These are phyloP conservation scores for Spinus pinus DNA, from an alignment of 2,797 vertebrate genomes.

Conservation along the genomic window DNA sequence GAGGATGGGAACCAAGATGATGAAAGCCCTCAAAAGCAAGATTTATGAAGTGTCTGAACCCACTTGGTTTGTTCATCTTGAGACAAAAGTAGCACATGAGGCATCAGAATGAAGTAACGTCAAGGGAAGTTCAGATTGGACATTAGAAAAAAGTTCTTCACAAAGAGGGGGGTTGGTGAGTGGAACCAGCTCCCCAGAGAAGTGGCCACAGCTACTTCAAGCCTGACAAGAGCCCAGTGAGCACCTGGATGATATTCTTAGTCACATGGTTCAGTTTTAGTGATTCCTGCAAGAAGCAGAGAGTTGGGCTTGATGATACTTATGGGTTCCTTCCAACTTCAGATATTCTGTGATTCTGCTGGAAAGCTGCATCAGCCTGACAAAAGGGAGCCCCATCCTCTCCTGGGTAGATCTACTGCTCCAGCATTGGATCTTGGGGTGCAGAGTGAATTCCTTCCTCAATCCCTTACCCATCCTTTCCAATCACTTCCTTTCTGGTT, in stretches of 20 bases:
- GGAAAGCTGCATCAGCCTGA: neutral
- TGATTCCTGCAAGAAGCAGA: neutral
- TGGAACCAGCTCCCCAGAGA: neutral
- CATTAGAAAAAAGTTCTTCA: neutral
- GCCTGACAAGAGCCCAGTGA: neutral
- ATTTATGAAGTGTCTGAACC: neutral
- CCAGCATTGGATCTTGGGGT: neutral
- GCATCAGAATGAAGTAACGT: neutral
- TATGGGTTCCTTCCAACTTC: neutral
- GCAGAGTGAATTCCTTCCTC: neutral
- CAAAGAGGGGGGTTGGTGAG: fast-evolving
- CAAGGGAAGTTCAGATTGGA: neutral
- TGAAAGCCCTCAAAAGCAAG: neutral
- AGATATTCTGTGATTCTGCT: neutral
- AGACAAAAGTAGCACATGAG: neutral
- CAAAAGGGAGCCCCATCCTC: neutral
- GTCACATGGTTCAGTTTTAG: neutral
- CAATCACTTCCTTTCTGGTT: neutral
- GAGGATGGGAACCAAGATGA: neutral
- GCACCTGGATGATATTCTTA: neutral
- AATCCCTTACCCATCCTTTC: neutral
- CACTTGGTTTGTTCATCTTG: neutral
- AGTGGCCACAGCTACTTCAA: neutral
- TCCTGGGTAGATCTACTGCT: neutral
- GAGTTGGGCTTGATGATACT: neutral